These are phyloP conservation scores for Fukomys damarensis DNA, from an alignment of 2,113 vertebrate genomes.

Conservation along the genomic window DNA sequence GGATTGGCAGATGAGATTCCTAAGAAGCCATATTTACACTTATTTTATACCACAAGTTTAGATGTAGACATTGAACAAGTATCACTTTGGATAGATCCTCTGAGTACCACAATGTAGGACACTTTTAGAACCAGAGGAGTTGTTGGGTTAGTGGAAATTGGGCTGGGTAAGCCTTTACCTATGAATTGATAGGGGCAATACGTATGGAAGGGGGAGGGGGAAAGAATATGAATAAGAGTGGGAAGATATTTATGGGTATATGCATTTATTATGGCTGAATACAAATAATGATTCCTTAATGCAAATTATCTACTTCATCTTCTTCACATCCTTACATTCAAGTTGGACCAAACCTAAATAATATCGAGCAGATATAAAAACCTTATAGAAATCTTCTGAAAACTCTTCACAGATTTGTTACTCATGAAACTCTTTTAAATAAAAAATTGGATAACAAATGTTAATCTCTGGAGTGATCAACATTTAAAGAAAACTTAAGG, in stretches of 20 bases:
- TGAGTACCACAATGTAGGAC: background rate
- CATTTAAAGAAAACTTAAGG: slow-evolving; percentile 28
- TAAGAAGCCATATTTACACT: background rate
- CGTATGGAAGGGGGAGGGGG: background rate
- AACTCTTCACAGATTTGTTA: background rate
- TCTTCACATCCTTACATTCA: background rate
- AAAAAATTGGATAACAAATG: background rate
- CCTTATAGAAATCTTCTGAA: slow-evolving; percentile 14
- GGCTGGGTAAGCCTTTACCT: background rate
- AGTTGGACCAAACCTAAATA: background rate
- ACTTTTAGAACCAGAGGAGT: background rate
- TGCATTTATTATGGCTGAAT: background rate
- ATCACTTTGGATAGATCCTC: background rate
- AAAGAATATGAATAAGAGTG: background rate
- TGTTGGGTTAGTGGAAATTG: background rate
- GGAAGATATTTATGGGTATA: background rate
- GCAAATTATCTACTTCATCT: no score
- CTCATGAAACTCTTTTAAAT: slow-evolving; percentile 8
- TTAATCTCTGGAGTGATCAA: background rate
- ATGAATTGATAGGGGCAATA: background rate
- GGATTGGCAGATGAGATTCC: background rate
- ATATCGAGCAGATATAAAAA: slow-evolving; percentile 3
- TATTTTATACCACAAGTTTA: background rate
- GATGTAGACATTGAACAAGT: background rate
- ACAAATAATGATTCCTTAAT: no score